phyloP scores from a whole-genome alignment of 1,140 invertebrate genomes.

The Charaxes varanes region DNA sequence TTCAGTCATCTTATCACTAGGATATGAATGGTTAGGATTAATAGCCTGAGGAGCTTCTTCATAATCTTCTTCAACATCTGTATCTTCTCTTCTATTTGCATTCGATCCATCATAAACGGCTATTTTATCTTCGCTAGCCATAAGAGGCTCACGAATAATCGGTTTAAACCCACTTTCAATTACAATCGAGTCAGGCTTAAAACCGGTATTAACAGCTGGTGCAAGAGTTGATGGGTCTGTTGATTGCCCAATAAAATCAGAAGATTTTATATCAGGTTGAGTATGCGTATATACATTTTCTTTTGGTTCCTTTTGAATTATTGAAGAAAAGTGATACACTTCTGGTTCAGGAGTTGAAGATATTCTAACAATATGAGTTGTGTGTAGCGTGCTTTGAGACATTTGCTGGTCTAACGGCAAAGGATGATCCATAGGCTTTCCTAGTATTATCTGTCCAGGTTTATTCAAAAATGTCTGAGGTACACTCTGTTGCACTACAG shows the following conservation, averaged over 20 bases:
- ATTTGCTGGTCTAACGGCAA: constrained; percentile 65
- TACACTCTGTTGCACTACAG: constrained; percentile 41
- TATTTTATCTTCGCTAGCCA: constrained; percentile 72
- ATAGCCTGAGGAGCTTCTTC: constrained; percentile 65
- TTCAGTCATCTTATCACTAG: constrained; percentile 72
- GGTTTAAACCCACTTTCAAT: constrained; percentile 89
- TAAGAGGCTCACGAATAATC: constrained; percentile 78
- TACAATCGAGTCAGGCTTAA: constrained; percentile 85
- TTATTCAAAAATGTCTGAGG: constrained; percentile 45
- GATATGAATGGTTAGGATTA: constrained; percentile 56
- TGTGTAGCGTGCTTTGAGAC: constrained; percentile 46
- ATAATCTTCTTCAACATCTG: constrained; percentile 70
- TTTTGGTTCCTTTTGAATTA: constrained; percentile 15
- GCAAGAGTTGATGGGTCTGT: constrained; percentile 42
- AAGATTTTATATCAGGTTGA: constrained; percentile 61
- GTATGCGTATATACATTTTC: constrained; percentile 23
- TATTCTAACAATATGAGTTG: constrained; percentile 19
- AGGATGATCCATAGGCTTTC: constrained; percentile 69
- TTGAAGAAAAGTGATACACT: constrained; percentile 26
- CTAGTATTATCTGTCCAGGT: constrained; percentile 68
- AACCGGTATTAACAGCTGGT: constrained; percentile 81
- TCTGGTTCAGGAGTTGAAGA: constrained; percentile 28
- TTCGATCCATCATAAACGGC: constrained; percentile 59
- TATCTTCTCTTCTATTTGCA: constrained; percentile 71
- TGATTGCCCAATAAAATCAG: constrained; percentile 71